These are phyloP conservation scores for Lutraria rhynchaena DNA, from an alignment of 1,140 invertebrate species.

Conservation along the genomic window DNA sequence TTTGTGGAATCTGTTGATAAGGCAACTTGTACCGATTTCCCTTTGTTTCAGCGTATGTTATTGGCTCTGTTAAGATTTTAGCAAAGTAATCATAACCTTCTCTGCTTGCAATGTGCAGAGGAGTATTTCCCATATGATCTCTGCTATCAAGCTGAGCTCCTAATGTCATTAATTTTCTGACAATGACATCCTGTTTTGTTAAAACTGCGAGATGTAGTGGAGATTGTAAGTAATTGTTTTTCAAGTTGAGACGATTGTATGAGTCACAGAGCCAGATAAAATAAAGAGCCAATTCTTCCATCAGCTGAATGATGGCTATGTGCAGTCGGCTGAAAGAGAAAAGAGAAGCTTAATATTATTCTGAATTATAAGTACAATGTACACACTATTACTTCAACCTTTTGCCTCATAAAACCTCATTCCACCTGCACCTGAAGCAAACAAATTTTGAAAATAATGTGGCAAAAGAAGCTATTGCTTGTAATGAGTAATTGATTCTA, in stretches of 20 bases:
- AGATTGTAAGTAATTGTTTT: conserved; percentile 81
- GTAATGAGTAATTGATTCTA: too few species aligned
- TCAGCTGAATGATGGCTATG: conserved; percentile 65
- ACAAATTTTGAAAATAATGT: too few species aligned
- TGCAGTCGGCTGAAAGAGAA: conserved; percentile 69
- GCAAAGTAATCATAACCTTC: conserved; percentile 86
- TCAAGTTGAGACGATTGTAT: conserved; percentile 59
- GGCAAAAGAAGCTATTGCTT: too few species aligned
- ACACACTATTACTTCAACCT: too few species aligned
- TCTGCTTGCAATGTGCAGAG: conserved; percentile 81
- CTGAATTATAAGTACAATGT: too few species aligned
- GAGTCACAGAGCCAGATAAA: conserved; percentile 58
- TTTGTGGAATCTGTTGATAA: conserved; percentile 81
- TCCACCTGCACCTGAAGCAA: too few species aligned
- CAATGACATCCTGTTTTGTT: conserved; percentile 86
- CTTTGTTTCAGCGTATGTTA: conserved; percentile 77
- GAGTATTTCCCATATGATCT: conserved; percentile 72
- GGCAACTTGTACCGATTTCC: conserved; percentile 70
- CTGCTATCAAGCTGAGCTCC: conserved; percentile 84
- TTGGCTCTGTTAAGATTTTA: conserved; percentile 86
- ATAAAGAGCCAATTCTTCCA: conserved; percentile 53
- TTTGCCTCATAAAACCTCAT: too few species aligned
- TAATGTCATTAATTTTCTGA: conserved; percentile 86
- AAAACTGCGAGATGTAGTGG: conserved; percentile 89
- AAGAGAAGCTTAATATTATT: too few species aligned